Conservation (phyloP, 1,140 invertebrate genomes). For the Zophobas atratus region DNA sequence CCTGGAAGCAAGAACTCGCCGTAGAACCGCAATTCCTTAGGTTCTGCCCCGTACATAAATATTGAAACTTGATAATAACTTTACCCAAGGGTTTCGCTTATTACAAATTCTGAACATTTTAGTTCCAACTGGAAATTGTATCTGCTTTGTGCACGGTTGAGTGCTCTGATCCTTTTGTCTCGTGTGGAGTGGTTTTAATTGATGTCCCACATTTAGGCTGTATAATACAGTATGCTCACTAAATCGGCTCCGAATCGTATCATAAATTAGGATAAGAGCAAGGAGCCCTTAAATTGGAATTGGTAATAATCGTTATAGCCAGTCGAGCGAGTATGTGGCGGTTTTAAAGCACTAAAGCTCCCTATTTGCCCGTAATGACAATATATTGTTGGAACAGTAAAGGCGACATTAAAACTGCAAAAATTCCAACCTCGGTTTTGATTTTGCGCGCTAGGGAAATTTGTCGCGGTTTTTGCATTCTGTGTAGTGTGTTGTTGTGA, state of each 20-base stretch:
- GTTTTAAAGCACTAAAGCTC: constrained; percentile 22
- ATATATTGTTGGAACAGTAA: constrained; percentile 7
- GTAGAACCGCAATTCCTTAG: background rate
- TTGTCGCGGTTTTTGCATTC: background rate
- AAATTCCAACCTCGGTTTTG: background rate
- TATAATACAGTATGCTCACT: constrained; percentile 24
- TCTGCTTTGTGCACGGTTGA: background rate
- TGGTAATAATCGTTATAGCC: constrained; percentile 23
- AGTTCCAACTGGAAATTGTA: constrained; percentile 16
- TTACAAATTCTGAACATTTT: constrained; percentile 12
- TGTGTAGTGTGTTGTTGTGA: constrained; percentile 1
- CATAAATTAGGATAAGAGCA: constrained; percentile 26
- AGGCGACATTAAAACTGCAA: constrained; percentile 5
- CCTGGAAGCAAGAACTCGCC: too few relatives aligned
- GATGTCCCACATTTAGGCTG: constrained; percentile 2
- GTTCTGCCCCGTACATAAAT: background rate
- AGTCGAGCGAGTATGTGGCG: constrained; percentile 28
- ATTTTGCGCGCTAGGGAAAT: too few relatives aligned
- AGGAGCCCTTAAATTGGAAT: constrained; percentile 35
- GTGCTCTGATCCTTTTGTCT: constrained; percentile 15
- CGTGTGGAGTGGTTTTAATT: constrained; percentile 7
- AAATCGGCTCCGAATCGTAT: constrained; percentile 19
- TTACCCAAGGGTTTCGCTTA: background rate
- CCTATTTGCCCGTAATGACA: constrained; percentile 16
- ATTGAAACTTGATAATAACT: background rate